Evolutionary conservation across 1,140 invertebrate genomes (phyloP), one percentile per base, ranked within the genome.

Genomic region (Drosophila nikananu): DNA sequence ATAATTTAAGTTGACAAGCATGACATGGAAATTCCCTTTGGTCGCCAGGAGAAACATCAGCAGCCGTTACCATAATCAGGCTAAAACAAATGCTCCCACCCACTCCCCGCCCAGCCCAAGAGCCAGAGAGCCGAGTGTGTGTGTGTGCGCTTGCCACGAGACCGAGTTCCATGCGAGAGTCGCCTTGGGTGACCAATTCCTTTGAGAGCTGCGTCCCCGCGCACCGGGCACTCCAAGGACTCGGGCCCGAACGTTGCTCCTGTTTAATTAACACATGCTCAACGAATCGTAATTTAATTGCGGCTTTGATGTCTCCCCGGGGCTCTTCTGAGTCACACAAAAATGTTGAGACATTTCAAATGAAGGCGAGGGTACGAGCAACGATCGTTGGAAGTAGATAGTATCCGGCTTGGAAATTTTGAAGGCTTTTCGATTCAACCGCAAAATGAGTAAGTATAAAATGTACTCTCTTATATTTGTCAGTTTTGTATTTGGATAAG

Each of bases 231-330:
- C 77, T 84, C 86, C 62, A 74, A 89, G 86, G 86, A 90, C 68
- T 57, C 39, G 65, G 44, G n/a, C 19, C 65, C 68, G 62, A 71
- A 25, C 9, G 61, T 66, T 72, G 75, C 73, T 70, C 79, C 81
- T 84, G 91, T 91, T 79, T 91, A 91, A 91, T 91, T 91, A 92
- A 92, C 84, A 91, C 84, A 83, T 91, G 90, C 82, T 91, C 90
- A 81, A 83, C 89, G 89, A 90, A 92, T 92, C 90, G 89, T 91
- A 92, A 91, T 92, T 91, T 90, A 92, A 92, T 91, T 92, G 89
- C 86, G 73, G 72, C 86, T 77, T 76, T 84, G 87, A 77, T 64
- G 70, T 77, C 52, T 63, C 83, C 76, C 63, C 49, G 39, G 62
- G 60, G 74, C 42, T 30, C 37, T 17, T 27, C 54, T 59, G 52